Evolutionary conservation across 2,888 invertebrate species (phyloP), one percentile per base, ranked within the genome.

Genomic region (Drosophila picticornis): DNA sequence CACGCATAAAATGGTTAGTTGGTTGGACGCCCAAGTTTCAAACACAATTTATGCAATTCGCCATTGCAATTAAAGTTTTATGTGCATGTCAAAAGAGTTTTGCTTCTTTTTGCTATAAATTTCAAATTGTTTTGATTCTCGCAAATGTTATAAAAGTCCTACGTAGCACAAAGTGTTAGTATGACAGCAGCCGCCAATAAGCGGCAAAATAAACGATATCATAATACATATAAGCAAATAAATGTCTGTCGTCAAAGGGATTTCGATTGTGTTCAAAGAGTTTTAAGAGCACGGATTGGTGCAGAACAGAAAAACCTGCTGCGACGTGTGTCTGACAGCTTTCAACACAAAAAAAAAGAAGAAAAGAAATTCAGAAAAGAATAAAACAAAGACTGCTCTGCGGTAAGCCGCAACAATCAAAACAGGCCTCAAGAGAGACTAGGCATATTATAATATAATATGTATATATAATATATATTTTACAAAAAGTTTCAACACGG

Each of bases 21-120:
- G 62, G 53, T 57, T 61, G 70, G 80, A 65, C 62, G 57, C 55
- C 48, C 36, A 29, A 69, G 52, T 62, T 63, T 57, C 27, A 60
- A 66, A 61, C 62, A n/a, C 53, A 77, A 53, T 57, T 81, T 77
- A 52, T 59, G 64, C 81, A 65, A 77, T 67, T 72, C 77, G 77
- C 67, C 55, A 51, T 25, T 40, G 58, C 51, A 58, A 64, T 58
- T 27, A 52, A 58, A 58, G 50, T 51, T 58, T 51, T 46, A 51
- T 60, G 38, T 46, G 52, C 13, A 31, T n/a, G 52, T 46, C n/a
- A 57, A 57, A 57, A 31, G 31, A 50, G 55, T 48, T 40, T 55
- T 31, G 13, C 1, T 25, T 16, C 16, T 16, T 46, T 25, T 56
- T n/a, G 38, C 48, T 25, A 56, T 70, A 34, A 58, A 40, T 62